These are phyloP conservation scores for Pantherophis vulpinus DNA, from an alignment of 2,797 vertebrate species.

Conservation along the genomic window DNA sequence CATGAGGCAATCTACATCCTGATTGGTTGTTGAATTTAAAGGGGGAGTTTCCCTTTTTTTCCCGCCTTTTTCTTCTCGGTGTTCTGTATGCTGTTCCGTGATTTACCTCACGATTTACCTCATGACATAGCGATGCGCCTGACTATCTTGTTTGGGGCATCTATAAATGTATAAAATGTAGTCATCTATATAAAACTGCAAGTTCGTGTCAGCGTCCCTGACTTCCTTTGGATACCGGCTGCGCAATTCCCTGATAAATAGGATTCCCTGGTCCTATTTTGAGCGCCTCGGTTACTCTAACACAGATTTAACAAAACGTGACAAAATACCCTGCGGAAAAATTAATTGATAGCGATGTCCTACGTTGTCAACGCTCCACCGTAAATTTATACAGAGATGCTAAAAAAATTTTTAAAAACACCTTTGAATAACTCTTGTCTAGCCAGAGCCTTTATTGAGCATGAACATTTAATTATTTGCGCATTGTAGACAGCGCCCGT, in stretches of 20 bases:
- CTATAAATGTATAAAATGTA: no score
- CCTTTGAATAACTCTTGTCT: neutral
- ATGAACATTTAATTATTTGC: slow-evolving; percentile 9
- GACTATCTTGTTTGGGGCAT: neutral
- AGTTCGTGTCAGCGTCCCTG: neutral
- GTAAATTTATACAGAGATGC: neutral
- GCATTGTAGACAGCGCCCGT: neutral
- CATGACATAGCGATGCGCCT: neutral
- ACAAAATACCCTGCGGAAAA: neutral
- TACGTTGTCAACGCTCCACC: neutral
- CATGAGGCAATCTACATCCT: neutral
- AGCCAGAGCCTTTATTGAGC: neutral
- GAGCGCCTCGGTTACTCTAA: neutral
- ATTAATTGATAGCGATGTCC: neutral
- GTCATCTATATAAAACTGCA: no score
- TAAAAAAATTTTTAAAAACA: no score
- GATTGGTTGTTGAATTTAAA: neutral
- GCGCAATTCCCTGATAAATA: neutral
- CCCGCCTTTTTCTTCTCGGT: neutral
- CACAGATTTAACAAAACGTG: neutral
- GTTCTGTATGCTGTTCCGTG: neutral
- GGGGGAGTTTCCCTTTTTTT: neutral
- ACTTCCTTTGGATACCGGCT: neutral
- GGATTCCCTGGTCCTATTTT: neutral
- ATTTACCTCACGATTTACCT: neutral